Conservation (phyloP, 2,888 invertebrate species). For the Trichogramma dendrolimi region DNA sequence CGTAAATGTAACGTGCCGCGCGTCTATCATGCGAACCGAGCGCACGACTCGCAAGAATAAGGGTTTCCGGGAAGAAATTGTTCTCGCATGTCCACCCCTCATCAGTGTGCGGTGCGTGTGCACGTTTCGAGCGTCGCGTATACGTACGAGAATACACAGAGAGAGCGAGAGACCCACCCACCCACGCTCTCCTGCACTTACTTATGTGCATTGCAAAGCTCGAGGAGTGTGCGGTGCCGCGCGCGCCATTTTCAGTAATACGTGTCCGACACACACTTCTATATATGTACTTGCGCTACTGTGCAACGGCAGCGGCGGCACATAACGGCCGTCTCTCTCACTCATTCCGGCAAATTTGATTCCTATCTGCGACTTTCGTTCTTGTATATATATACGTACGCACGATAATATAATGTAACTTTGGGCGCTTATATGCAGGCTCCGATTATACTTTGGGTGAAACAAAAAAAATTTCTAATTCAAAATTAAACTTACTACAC, state of each 20-base stretch:
- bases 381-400: too few relatives aligned
- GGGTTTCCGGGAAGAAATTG: constrained; percentile 40
- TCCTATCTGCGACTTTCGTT: too few relatives aligned
- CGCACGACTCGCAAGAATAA: constrained; percentile 17
- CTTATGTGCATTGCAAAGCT: background rate
- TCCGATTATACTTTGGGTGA: too few relatives aligned
- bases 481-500: too few relatives aligned
- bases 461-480: too few relatives aligned
- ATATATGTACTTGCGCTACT: background rate
- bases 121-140: background rate
- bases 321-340: too few relatives aligned
- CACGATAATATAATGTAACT: too few relatives aligned
- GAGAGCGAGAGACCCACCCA: background rate
- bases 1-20: too few relatives aligned
- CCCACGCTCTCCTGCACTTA: background rate
- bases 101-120: constrained; percentile 44
- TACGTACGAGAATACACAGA: background rate
- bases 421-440: too few relatives aligned
- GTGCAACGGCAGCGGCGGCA: too few relatives aligned
- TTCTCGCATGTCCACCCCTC: constrained; percentile 49
- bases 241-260: background rate
- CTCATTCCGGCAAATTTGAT: too few relatives aligned
- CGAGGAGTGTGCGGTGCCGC: background rate
- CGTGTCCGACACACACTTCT: background rate
- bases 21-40: background rate